These are phyloP conservation scores for Ciconia stormi DNA, from an alignment of 2,113 vertebrate genomes.

Conservation along the genomic window DNA sequence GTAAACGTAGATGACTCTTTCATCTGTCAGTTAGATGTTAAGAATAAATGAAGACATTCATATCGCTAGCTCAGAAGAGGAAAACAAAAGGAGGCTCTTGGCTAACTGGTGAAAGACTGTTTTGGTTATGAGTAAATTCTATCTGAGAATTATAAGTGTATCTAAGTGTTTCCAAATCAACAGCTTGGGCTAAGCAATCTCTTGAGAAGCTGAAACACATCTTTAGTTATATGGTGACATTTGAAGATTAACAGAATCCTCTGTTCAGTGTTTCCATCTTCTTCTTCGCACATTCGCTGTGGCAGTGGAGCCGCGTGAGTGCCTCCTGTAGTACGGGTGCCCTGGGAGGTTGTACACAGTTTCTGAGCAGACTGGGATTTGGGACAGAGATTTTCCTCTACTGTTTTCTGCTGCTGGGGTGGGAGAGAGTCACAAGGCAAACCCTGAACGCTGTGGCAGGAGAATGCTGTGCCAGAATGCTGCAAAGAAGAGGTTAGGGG, in stretches of 20 bases:
- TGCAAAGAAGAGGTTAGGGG: background rate
- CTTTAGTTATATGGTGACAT: background rate
- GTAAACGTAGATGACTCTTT: background rate
- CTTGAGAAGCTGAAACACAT: background rate
- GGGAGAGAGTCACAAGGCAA: too few species aligned
- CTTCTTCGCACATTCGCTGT: rapidly evolving
- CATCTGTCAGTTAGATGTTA: background rate
- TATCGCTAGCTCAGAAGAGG: background rate
- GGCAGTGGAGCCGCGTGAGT: rapidly evolving
- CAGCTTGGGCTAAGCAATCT: background rate
- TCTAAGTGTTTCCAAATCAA: background rate
- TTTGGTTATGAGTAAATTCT: background rate
- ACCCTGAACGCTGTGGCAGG: background rate
- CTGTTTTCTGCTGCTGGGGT: background rate
- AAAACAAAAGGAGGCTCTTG: background rate
- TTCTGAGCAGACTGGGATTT: background rate
- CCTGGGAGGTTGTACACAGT: rapidly evolving
- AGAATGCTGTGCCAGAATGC: background rate
- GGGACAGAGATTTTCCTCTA: background rate
- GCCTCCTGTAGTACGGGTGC: background rate
- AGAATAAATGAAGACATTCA: background rate
- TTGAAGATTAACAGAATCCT: background rate
- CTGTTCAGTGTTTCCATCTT: background rate
- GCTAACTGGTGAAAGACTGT: background rate
- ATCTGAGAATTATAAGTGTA: background rate